Base-by-base conservation (phyloP, 2,113 vertebrate genomes). In the Crotalus helleri region DNA sequence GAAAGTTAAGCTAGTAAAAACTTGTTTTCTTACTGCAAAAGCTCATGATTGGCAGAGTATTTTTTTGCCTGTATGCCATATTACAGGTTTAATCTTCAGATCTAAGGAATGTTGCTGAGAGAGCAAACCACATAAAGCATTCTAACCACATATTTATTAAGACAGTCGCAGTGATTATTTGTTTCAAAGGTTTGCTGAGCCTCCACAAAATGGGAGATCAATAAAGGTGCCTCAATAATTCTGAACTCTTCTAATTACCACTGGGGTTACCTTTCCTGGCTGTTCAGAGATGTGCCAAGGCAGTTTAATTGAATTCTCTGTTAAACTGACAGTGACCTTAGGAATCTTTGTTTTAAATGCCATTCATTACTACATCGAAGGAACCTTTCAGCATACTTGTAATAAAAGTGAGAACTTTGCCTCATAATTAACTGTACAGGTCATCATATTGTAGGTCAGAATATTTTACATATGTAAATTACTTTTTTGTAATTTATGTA, bases 261-360 rank as follows among this genome's bases (percentile, higher is more conserved):
- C 91, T 59, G 85, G 33, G 39, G 46, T 10, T 93, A 46, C 59
- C 90, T 91, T 10, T 58, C 11, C 49, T 74, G 53, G 90, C 74
- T 90, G 39, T 54, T 85, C 55, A 53, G 55, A 54, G 89, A 89
- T 15, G 90, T 95, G 24, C 85, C 92, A n/a, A 89, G 91, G 91
- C 91, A 61, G 64, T 0, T 64, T 74, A 54, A 59, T 91, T 89
- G 59, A 92, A 93, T 93, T 92, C 33, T 90, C 23, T 4, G 0
- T 64, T 90, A 86, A 59, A 93, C 93, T 29, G 12, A 24, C 19
- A 92, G 58, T 9, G 3, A 59, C 93, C 53, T 61, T 61, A 89
- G 17, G 87, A 46, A 6, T 88, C 96, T 92, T 87, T 61, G 3
- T 93, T 90, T 93, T 90, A 93, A 93, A 90, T 91, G 26, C 91